These are phyloP conservation scores for Epiblema foenella DNA, from an alignment of 2,888 invertebrate genomes.

Conservation along the genomic window DNA sequence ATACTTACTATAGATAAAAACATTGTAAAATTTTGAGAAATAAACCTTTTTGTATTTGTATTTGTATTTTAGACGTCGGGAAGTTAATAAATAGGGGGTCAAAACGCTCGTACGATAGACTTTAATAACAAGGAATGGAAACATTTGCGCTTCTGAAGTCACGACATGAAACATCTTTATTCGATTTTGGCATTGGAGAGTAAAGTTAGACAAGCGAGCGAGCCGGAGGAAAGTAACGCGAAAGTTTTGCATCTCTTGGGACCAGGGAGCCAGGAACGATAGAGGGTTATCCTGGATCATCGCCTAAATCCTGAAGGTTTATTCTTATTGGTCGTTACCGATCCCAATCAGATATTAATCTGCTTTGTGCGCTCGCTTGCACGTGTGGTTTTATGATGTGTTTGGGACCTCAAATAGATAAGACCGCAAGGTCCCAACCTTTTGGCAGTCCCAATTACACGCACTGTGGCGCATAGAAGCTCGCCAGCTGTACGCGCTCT, in stretches of 20 bases:
- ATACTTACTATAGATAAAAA: too few relatives aligned
- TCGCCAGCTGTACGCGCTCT: too few relatives aligned
- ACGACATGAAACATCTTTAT: constrained; percentile 24
- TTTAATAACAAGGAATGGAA: not conserved
- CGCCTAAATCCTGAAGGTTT: constrained; percentile 11
- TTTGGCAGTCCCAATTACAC: too few relatives aligned
- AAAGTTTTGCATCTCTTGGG: not conserved
- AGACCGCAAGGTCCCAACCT: too few relatives aligned
- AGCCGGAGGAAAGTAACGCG: not conserved
- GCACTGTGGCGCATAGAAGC: too few relatives aligned
- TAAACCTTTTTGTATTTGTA: too few relatives aligned
- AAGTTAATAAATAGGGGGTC: too few relatives aligned
- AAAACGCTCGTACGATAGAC: not conserved
- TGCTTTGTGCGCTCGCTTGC: not conserved
- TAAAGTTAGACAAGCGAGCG: constrained; percentile 14
- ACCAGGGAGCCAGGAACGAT: constrained; percentile 6
- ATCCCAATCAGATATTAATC: not conserved
- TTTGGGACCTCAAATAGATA: not conserved
- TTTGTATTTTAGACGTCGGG: too few relatives aligned
- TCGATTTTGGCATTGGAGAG: constrained; percentile 20
- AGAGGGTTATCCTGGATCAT: not conserved
- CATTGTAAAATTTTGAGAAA: too few relatives aligned
- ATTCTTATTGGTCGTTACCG: not conserved
- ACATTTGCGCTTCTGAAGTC: not conserved
- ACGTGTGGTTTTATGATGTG: not conserved